Conservation (phyloP, 2,113 vertebrate genomes). For the Rana temporaria region DNA sequence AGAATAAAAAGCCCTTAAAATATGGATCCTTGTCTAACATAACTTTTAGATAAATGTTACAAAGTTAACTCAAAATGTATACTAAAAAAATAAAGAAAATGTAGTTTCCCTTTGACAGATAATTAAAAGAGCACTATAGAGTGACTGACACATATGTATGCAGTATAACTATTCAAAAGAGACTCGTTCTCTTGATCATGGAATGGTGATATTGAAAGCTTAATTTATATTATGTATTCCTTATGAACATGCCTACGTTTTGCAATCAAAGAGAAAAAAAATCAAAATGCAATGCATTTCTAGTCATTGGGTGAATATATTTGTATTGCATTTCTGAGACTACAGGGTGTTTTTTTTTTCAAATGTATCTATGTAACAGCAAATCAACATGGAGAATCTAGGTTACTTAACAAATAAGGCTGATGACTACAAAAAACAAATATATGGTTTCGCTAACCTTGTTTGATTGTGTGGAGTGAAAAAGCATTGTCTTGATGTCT, state of each 20-base stretch:
- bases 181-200: no score
- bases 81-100: no score
- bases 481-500: conserved; percentile 55
- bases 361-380: conserved; percentile 1
- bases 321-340: conserved; percentile 1
- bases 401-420: conserved; percentile 6
- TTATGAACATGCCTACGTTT: background rate
- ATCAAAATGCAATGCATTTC: background rate
- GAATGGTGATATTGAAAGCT: no score
- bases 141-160: no score
- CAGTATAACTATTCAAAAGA: no score
- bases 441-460: conserved; percentile 42
- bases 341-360: conserved; percentile 1
- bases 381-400: conserved; percentile 34
- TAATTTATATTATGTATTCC: no score
- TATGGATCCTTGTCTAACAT: no score
- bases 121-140: no score
- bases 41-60: no score
- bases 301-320: conserved; percentile 4
- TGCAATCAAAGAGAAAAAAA: conserved; percentile 5
- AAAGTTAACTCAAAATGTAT: no score
- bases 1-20: no score
- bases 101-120: no score
- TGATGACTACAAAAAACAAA: conserved; percentile 42
- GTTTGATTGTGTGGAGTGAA: conserved; percentile 59